Conservation (phyloP, 2,797 vertebrate species). For the Urocyon cinereoargenteus region DNA sequence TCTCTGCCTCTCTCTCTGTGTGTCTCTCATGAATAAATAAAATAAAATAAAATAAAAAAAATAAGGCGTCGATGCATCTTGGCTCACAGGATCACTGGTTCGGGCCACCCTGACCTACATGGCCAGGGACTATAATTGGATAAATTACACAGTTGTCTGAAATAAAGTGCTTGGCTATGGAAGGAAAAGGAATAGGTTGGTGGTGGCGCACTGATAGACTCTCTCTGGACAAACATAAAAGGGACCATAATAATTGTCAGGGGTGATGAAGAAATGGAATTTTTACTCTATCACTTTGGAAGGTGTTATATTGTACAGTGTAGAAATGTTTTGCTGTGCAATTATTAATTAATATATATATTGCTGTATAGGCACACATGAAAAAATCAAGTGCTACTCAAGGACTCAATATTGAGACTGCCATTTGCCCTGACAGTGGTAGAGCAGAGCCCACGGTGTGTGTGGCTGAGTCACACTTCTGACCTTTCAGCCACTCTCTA, state of each 20-base stretch:
- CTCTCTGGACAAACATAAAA: not conserved
- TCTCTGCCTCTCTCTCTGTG: too few relatives aligned
- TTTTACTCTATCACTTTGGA: not conserved
- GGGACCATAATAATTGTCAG: not conserved
- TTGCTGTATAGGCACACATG: not conserved
- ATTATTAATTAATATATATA: too few relatives aligned
- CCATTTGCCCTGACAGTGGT: not conserved
- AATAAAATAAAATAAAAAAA: too few relatives aligned
- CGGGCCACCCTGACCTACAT: not conserved
- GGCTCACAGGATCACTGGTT: not conserved
- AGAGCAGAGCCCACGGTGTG: rapidly evolving
- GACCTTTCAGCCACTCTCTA: not conserved
- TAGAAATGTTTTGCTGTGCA: not conserved
- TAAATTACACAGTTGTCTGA: not conserved
- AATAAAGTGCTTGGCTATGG: not conserved
- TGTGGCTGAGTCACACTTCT: not conserved
- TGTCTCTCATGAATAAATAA: too few relatives aligned
- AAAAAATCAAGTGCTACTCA: not conserved
- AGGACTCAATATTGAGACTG: not conserved
- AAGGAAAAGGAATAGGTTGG: not conserved
- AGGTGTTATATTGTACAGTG: not conserved
- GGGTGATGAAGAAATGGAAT: not conserved
- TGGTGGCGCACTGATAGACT: not conserved
- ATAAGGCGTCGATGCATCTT: not conserved
- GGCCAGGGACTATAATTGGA: not conserved